A percentile compares a stretch with the other conserved stretches of the same genome.
Evolutionary conservation across 2,113 vertebrate genomes (phyloP).

Genomic region (Pogonocichla stellata): DNA sequence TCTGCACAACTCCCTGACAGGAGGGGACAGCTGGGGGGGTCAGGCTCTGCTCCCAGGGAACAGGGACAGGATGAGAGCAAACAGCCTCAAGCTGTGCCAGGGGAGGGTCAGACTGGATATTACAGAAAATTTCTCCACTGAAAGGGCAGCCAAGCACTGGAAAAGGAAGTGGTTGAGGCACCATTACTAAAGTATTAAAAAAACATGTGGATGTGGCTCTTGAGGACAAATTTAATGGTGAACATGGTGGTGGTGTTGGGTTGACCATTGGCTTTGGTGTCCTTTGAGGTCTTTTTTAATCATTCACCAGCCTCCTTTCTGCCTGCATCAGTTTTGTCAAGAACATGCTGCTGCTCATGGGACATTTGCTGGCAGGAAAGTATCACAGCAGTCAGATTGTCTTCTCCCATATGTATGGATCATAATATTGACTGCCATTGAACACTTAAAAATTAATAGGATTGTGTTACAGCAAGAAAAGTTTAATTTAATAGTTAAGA

Average conservation of each 20-base stretch:
- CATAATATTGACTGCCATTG: background rate
- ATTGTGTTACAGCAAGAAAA: background rate
- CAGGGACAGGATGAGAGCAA: background rate
- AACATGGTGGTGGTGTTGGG: background rate
- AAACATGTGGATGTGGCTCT: accelerated
- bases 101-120: background rate
- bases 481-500: background rate
- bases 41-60: background rate
- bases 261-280: background rate
- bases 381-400: background rate
- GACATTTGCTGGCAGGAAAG: background rate
- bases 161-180: background rate
- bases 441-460: background rate
- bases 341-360: background rate
- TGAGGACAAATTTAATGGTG: background rate
- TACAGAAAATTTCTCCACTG: background rate
- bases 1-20: background rate
- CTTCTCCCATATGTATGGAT: background rate
- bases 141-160: background rate
- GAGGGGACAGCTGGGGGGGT: accelerated
- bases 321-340: background rate
- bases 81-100: accelerated
- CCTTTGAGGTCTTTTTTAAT: background rate
- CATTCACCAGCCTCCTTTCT: background rate
- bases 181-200: background rate